These are phyloP conservation scores for Limnephilus rhombicus DNA, from an alignment of 2,888 invertebrate genomes.

Conservation along the genomic window DNA sequence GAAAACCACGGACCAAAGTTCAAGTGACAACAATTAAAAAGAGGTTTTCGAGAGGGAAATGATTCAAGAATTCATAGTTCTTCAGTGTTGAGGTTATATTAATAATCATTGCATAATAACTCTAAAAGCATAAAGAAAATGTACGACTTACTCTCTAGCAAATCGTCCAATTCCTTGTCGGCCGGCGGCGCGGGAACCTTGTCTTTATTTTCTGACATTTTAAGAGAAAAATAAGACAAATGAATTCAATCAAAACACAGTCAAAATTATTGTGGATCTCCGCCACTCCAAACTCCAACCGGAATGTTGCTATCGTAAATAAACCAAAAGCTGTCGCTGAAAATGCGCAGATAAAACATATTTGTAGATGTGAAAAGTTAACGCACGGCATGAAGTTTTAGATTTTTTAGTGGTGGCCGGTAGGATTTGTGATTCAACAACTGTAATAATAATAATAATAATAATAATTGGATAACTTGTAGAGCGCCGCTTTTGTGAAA, in stretches of 20 bases:
- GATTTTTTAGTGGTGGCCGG: neutral
- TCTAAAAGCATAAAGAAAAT: conserved; percentile 55
- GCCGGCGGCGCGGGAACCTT: conserved; percentile 67
- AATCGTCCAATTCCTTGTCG: conserved; percentile 84
- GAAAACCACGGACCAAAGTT: conserved; percentile 14
- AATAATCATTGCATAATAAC: conserved; percentile 70
- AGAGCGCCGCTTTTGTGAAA: too few relatives aligned
- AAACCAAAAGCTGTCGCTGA: neutral
- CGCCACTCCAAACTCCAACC: neutral
- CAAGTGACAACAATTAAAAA: neutral
- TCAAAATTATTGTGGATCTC: neutral
- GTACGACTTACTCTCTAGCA: conserved; percentile 84
- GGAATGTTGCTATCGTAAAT: neutral
- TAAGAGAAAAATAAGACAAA: conserved; percentile 41
- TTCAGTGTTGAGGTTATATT: conserved; percentile 67
- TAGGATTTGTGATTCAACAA: neutral
- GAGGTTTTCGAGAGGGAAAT: neutral
- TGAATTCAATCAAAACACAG: conserved; percentile 12
- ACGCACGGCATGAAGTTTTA: neutral
- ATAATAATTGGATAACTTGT: too few relatives aligned
- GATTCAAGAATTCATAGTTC: neutral
- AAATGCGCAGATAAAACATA: neutral
- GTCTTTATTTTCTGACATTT: conserved; percentile 70
- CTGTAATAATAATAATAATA: too few relatives aligned
- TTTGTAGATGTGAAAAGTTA: neutral